phyloP scores from a whole-genome alignment of 2,797 vertebrate species.

The Mormyrus hasselquistii region DNA sequence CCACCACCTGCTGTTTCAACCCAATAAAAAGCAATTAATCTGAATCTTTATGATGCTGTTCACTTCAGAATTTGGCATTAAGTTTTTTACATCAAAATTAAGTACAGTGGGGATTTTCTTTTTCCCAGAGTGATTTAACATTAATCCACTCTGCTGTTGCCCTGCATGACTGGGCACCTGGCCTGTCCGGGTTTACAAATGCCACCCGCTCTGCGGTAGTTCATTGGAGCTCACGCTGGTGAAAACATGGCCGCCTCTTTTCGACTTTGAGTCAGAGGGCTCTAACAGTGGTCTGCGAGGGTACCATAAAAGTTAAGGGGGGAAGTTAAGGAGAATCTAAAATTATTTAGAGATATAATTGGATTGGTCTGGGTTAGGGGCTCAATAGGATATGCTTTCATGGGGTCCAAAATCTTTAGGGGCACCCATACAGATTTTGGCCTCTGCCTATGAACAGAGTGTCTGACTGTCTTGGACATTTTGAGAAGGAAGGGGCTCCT shows the following conservation, averaged over 20 bases:
- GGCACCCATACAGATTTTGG: not conserved
- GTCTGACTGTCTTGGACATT: not conserved
- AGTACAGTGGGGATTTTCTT: not conserved
- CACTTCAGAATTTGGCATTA: not conserved
- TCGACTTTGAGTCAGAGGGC: not conserved
- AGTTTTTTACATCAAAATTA: not conserved
- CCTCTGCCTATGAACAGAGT: not conserved
- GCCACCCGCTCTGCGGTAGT: not conserved
- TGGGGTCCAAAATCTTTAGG: too few species aligned
- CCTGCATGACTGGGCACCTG: not conserved
- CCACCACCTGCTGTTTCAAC: not conserved
- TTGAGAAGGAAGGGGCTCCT: not conserved
- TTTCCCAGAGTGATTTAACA: not conserved
- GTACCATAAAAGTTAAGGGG: not conserved
- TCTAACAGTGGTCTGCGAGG: not conserved
- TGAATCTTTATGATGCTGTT: not conserved
- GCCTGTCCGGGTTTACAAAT: not conserved
- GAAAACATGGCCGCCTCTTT: not conserved
- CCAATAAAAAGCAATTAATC: not conserved
- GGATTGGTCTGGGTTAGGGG: not conserved
- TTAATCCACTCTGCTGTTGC: not conserved
- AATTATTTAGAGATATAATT: not conserved
- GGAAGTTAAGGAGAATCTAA: not conserved
- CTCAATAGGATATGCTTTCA: too few species aligned
- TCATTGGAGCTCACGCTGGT: not conserved